Evolutionary conservation across 2,888 invertebrate genomes (phyloP).

Genomic region (Nematopogon swammerdamellus): DNA sequence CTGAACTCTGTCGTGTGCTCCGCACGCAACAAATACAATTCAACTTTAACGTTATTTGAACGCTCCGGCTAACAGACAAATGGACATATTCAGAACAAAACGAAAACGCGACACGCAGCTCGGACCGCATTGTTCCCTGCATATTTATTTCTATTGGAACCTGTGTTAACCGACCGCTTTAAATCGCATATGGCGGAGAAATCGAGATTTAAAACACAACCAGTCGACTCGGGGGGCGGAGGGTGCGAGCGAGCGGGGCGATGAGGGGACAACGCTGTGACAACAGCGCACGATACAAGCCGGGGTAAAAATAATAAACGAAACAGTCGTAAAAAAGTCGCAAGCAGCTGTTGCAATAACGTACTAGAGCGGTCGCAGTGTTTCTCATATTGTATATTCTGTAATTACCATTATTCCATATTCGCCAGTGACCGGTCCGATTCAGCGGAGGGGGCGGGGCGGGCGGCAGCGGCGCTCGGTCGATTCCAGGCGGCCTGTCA

Average conservation of each 20-base stretch:
- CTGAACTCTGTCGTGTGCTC: no score
- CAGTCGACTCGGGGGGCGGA: not conserved
- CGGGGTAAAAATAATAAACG: constrained; percentile 17
- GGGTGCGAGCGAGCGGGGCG: not conserved
- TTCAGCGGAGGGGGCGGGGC: no score
- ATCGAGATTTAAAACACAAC: not conserved
- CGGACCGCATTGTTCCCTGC: not conserved
- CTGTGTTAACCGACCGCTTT: not conserved
- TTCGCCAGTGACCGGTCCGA: not conserved
- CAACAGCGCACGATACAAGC: not conserved
- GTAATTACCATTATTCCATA: constrained; percentile 2
- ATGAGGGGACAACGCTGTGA: not conserved
- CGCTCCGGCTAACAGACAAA: no score
- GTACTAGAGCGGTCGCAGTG: constrained; percentile 20
- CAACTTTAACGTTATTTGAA: no score
- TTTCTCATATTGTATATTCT: constrained; percentile 2
- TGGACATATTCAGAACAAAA: no score
- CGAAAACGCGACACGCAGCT: no score
- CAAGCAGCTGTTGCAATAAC: constrained; percentile 29
- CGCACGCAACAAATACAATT: no score
- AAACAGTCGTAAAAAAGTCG: constrained; percentile 36
- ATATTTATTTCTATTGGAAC: not conserved
- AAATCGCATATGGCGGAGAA: not conserved
- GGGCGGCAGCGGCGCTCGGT: no score
- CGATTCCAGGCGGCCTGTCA: no score